Evolutionary conservation across 2,888 invertebrate species (phyloP).

Genomic region (Heliconius ethilla): DNA sequence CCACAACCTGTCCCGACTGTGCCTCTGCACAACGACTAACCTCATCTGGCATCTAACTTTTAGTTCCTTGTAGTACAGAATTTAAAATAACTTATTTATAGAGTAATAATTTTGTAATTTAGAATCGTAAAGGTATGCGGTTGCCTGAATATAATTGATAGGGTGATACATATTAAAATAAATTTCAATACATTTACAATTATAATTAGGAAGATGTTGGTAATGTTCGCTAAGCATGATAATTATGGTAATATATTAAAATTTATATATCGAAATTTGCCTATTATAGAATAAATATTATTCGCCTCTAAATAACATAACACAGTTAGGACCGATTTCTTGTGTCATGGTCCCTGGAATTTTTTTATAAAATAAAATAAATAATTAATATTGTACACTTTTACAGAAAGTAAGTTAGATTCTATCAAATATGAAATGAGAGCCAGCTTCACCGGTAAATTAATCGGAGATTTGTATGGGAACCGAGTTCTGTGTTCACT

Average conservation of each 20-base stretch:
- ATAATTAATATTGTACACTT: too few relatives aligned
- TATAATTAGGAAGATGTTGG: slow-evolving; percentile 29
- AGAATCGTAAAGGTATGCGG: slow-evolving; percentile 22
- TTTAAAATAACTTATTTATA: slow-evolving; percentile 38
- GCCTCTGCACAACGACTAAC: too few relatives aligned
- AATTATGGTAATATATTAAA: slow-evolving; percentile 25
- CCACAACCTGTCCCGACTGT: too few relatives aligned
- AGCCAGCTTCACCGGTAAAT: too few relatives aligned
- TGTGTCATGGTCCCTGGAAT: neutral
- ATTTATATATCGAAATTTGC: slow-evolving; percentile 17
- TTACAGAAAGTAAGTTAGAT: too few relatives aligned
- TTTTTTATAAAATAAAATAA: too few relatives aligned
- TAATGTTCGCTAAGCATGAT: slow-evolving; percentile 19
- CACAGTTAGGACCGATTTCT: neutral
- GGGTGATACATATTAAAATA: slow-evolving; percentile 34
- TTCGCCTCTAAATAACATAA: neutral
- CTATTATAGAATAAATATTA: slow-evolving; percentile 1
- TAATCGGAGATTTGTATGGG: too few relatives aligned
- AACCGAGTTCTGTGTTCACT: too few relatives aligned
- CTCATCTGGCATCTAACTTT: neutral
- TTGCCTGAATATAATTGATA: slow-evolving; percentile 25
- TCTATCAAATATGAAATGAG: too few relatives aligned
- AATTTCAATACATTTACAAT: slow-evolving; percentile 33
- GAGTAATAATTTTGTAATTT: slow-evolving; percentile 38
- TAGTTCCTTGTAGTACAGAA: neutral